Percentiles rank a stretch among this genome's conserved stretches.
Evolutionary conservation across 1,140 invertebrate species (phyloP).

Genomic region (Diprion similis): DNA sequence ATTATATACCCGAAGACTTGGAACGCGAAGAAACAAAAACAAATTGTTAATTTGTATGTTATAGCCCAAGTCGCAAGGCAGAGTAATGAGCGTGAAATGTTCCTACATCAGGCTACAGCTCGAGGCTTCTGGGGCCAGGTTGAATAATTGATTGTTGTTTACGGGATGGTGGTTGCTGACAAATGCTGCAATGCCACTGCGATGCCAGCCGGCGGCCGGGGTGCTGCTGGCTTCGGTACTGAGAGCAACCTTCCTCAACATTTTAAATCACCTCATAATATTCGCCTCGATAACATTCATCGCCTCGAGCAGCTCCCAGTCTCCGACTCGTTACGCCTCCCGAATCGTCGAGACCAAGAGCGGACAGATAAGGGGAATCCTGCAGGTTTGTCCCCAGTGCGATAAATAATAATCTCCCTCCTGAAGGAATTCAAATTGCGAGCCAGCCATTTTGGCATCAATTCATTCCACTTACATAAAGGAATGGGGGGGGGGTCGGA

Average conservation of each 20-base stretch:
- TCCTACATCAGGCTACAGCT: too few relatives aligned
- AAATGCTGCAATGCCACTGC: constrained; percentile 59
- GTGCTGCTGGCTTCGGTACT: constrained; percentile 29
- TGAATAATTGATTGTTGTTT: neutral
- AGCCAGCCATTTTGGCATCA: constrained; percentile 12
- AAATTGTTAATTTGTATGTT: too few relatives aligned
- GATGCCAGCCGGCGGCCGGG: constrained; percentile 55
- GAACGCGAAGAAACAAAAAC: too few relatives aligned
- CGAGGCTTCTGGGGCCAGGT: neutral
- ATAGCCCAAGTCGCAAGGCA: too few relatives aligned
- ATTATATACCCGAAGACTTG: too few relatives aligned
- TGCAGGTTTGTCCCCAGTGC: constrained; percentile 47
- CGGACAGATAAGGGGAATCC: constrained; percentile 67
- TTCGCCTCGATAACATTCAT: constrained; percentile 37
- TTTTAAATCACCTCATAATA: constrained; percentile 13
- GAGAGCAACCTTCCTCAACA: neutral
- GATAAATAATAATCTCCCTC: constrained; percentile 17
- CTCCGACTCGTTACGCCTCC: constrained; percentile 60
- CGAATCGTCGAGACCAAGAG: constrained; percentile 67
- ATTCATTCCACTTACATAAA: constrained; percentile 14
- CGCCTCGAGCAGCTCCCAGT: constrained; percentile 37
- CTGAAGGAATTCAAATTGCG: constrained; percentile 19
- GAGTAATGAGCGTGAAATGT: too few relatives aligned
- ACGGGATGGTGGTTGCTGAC: constrained; percentile 28
- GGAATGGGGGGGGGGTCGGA: neutral